Percentiles rank a stretch among this genome's conserved stretches.
These are phyloP conservation scores for Atlantisia rogersi DNA, from an alignment of 2,113 vertebrate species.

Conservation along the genomic window DNA sequence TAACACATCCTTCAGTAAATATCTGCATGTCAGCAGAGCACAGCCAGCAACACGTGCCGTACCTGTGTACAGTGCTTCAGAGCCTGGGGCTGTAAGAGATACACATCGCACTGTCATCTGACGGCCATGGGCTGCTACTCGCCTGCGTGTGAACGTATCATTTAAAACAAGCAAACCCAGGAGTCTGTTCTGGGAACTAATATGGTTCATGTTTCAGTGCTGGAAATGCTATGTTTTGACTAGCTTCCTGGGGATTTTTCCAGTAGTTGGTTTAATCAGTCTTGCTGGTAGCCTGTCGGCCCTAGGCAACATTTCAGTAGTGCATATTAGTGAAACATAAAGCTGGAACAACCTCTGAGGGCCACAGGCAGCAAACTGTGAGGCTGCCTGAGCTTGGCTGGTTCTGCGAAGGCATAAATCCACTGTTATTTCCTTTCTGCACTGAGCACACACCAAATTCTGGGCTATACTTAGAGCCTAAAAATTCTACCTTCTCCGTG, in stretches of 20 bases:
- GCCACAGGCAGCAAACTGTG: not conserved
- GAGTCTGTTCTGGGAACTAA: not conserved
- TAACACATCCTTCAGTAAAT: not conserved
- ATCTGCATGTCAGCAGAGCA: fast-evolving
- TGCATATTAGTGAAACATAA: not conserved
- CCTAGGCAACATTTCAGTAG: not conserved
- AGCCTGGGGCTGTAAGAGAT: not conserved
- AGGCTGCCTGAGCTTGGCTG: not conserved
- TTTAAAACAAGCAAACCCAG: not conserved
- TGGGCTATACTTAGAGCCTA: not conserved
- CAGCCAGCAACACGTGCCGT: not conserved
- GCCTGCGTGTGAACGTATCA: fast-evolving
- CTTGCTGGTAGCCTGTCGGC: not conserved
- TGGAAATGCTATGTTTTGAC: not conserved
- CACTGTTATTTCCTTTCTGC: not conserved
- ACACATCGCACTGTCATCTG: not conserved
- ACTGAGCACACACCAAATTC: not conserved
- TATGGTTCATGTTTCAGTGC: not conserved
- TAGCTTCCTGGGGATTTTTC: constrained; percentile 12
- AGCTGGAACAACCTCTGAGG: not conserved
- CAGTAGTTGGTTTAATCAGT: not conserved
- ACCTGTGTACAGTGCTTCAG: not conserved
- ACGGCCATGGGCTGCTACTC: fast-evolving
- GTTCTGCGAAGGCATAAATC: constrained; percentile 3
- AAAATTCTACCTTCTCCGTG: not conserved